phyloP scores from a whole-genome alignment of 92 coral and sea anemone genomes.

The Actinernus sp. region DNA sequence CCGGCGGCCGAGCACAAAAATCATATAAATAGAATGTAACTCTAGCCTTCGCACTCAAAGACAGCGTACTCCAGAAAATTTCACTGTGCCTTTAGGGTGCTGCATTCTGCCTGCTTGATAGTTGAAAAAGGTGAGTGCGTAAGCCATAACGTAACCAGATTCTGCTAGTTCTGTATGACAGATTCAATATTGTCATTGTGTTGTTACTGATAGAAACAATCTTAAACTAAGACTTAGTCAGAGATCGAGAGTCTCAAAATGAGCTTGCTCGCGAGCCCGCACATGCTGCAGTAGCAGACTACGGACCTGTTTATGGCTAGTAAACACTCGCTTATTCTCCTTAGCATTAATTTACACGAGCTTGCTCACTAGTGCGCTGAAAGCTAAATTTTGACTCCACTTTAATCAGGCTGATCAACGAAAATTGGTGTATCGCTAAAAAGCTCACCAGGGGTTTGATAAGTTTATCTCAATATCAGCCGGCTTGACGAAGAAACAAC shows the following conservation, averaged over 20 bases:
- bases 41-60: conserved; percentile 82
- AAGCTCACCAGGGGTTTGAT: conserved; percentile 91
- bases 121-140: conserved; percentile 22
- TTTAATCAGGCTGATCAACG: conserved; percentile 91
- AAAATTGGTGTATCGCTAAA: conserved; percentile 85
- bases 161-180: background rate
- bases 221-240: background rate
- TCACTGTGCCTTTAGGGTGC: conserved; percentile 55
- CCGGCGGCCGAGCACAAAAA: conserved; percentile 92
- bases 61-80: conserved; percentile 75
- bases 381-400: conserved; percentile 78
- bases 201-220: background rate
- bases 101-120: conserved; percentile 33
- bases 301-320: too few species aligned
- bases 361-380: conserved; percentile 72
- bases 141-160: background rate
- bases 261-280: too few species aligned
- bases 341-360: conserved; percentile 31
- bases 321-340: too few species aligned
- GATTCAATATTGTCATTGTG: background rate
- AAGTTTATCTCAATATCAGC: conserved; percentile 87
- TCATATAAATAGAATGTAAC: conserved; percentile 97
- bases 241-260: too few species aligned
- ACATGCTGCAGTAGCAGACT: too few species aligned
- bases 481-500: conserved; percentile 72